Evolutionary conservation across 2,113 vertebrate genomes (phyloP), one percentile per base, ranked within the genome.

Genomic region (Deroptyus accipitrinus): DNA sequence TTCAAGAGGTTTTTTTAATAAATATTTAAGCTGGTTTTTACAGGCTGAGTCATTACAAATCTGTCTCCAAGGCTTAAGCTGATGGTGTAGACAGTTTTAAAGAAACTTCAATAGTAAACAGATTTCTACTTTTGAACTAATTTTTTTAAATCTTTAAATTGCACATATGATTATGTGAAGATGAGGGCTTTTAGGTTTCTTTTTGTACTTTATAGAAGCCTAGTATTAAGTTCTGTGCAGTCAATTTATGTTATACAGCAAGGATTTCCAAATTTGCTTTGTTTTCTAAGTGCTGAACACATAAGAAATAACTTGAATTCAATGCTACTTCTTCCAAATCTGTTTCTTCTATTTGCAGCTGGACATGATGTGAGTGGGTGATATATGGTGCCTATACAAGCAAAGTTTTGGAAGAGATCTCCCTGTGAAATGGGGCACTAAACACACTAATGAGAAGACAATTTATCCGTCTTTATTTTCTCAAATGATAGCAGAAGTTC

Each of bases 281-380:
- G 5, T 82, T 77, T 74, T 66, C 10, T 55, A 24, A 70, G 61
- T 8, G 3, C 20, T 72, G 18, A 78, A 48, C 25, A 33, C 9
- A 16, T 54, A 74, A 48, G 9, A 67, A 67, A 51, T 49, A 79
- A 25, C 41, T 68, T 92, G 7, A 72, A 83, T 63, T 55, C 44
- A 54, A 3, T 81, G 11, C 13, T 73, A n/a, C 28, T 61, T 88
- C 33, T 92, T 88, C 81, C 72, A 70, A 97, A 82, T 81, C 5
- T 72, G 4, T 92, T 93, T 64, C 96, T 97, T 97, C 96, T 96
- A 2, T 98, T 97, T 98, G 80, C 98, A 99, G 99, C 98, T 99
- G 97, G 99, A 99, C 97, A 98, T 99, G 99, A 99, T 99, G 96
- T 99, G 97, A 98, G 49, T 33, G 6, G 3, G 13, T 8, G 10